Conservation (phyloP, 2,888 invertebrate genomes). For the Conops quadrifasciatus region DNA sequence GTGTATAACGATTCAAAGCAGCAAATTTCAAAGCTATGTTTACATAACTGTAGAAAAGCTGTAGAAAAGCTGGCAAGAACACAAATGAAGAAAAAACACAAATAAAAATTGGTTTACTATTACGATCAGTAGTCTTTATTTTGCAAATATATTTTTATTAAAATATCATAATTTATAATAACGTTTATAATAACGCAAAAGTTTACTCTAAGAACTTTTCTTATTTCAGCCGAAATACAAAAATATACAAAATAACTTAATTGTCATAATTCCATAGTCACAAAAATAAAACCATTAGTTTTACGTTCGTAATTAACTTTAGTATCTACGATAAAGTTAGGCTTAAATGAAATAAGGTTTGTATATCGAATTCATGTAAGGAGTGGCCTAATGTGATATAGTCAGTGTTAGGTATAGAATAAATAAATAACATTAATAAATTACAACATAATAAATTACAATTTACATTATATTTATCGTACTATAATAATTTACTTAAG, state of each 20-base stretch:
- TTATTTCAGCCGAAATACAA: slow-evolving; percentile 7
- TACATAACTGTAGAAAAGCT: no score
- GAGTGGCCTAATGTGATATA: not conserved
- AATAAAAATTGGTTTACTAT: no score
- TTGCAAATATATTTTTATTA: no score
- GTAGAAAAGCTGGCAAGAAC: no score
- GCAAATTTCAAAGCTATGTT: no score
- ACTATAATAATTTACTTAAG: slow-evolving; percentile 5
- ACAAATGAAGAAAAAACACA: no score
- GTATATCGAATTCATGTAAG: not conserved
- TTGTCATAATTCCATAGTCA: not conserved
- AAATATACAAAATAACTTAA: slow-evolving; percentile 25
- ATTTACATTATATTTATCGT: not conserved
- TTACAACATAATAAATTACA: slow-evolving; percentile 10
- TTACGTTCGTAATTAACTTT: not conserved
- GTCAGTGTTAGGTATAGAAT: slow-evolving; percentile 15
- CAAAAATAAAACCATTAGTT: not conserved
- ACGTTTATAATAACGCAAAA: no score
- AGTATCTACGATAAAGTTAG: not conserved
- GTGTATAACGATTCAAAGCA: no score
- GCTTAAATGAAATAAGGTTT: not conserved
- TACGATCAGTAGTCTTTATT: no score
- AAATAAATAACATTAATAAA: slow-evolving; percentile 15
- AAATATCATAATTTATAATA: no score
- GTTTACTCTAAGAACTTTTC: no score